These are phyloP conservation scores for Holcopasites calliopsidis DNA, from an alignment of 1,140 invertebrate genomes.

Conservation along the genomic window DNA sequence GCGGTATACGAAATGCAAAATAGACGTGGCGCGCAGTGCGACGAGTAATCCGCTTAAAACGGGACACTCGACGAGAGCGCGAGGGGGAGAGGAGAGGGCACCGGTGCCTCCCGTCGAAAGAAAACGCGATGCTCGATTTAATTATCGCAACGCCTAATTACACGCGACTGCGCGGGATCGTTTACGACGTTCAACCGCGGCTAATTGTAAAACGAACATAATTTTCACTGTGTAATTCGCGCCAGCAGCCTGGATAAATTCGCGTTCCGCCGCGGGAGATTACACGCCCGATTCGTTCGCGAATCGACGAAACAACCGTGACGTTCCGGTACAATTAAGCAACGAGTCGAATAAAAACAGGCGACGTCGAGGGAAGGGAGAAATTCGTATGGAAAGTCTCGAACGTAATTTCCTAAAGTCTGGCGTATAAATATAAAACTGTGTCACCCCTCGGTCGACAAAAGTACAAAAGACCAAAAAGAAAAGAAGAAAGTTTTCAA, in stretches of 20 bases:
- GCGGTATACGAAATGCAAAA: conserved; percentile 6
- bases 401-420: too few species aligned
- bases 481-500: not conserved
- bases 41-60: conserved; percentile 5
- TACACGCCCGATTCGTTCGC: not conserved
- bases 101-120: too few species aligned
- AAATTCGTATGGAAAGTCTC: too few species aligned
- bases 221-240: conserved; percentile 7
- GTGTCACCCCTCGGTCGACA: too few species aligned
- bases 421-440: too few species aligned
- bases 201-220: not conserved
- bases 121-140: not conserved
- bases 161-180: not conserved
- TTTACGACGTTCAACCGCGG: not conserved
- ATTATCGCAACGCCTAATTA: conserved; percentile 1
- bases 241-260: not conserved
- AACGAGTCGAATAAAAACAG: too few species aligned
- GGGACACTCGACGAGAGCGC: not conserved
- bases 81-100: not conserved
- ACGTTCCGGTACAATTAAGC: too few species aligned
- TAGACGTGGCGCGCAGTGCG: not conserved
- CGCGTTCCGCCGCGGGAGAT: not conserved
- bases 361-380: too few species aligned
- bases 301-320: not conserved
- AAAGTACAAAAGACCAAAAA: too few species aligned